These are phyloP conservation scores for Bombus pascuorum DNA, from an alignment of 1,140 invertebrate genomes.

Conservation along the genomic window DNA sequence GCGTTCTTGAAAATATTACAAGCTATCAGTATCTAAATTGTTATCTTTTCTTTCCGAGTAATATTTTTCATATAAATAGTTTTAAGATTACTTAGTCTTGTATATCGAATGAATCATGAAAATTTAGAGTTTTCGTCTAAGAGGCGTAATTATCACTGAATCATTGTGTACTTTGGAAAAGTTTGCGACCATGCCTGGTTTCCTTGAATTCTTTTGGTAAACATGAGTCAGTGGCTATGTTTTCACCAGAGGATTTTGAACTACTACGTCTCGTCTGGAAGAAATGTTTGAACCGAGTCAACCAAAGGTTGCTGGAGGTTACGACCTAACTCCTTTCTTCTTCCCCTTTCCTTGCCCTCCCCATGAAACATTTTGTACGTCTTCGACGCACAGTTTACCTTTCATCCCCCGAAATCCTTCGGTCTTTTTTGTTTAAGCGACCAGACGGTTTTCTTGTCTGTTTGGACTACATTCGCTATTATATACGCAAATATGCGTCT, in stretches of 20 bases:
- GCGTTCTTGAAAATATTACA: not conserved
- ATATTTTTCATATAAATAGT: not conserved
- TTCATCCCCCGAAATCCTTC: conserved; percentile 21
- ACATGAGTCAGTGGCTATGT: conserved; percentile 63
- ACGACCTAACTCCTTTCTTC: conserved; percentile 29
- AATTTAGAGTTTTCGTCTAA: not conserved
- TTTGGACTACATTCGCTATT: not conserved
- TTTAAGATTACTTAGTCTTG: not conserved
- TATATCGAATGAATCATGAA: not conserved
- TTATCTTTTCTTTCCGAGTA: not conserved
- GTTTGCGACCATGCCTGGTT: not conserved
- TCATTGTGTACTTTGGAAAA: conserved; percentile 19
- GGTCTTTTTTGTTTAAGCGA: conserved; percentile 35
- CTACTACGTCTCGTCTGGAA: conserved; percentile 63
- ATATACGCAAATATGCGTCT: conserved; percentile 14
- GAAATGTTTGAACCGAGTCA: conserved; percentile 60
- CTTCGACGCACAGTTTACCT: conserved; percentile 4
- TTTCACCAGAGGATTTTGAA: conserved; percentile 74
- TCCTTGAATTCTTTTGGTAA: conserved; percentile 22
- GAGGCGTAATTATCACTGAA: conserved; percentile 2
- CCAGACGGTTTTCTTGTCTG: conserved; percentile 25
- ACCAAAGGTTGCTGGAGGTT: conserved; percentile 69
- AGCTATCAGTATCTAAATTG: not conserved
- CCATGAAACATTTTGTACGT: conserved; percentile 13
- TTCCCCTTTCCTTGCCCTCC: not conserved